These are phyloP conservation scores for Siphlonurus alternatus DNA, from an alignment of 2,888 invertebrate genomes.

Conservation along the genomic window DNA sequence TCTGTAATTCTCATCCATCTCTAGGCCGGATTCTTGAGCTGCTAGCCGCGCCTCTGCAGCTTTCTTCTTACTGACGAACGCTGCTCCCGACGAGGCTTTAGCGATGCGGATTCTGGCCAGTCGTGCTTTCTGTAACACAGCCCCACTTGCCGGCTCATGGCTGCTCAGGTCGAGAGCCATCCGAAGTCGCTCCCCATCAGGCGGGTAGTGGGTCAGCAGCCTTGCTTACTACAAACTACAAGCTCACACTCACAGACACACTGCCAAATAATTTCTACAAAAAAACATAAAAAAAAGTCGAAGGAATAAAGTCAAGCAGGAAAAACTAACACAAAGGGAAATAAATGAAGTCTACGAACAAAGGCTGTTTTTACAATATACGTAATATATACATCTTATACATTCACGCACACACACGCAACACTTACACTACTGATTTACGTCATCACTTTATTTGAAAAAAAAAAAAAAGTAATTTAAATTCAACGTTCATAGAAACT, in stretches of 20 bases:
- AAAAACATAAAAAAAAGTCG: too few relatives aligned
- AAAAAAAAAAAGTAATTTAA: too few relatives aligned
- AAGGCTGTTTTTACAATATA: neutral
- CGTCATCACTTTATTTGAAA: too few relatives aligned
- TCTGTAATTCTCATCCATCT: constrained; percentile 71
- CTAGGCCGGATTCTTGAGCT: constrained; percentile 82
- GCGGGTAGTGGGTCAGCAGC: neutral
- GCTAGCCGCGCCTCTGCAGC: constrained; percentile 91
- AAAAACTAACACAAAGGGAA: neutral
- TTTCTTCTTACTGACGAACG: constrained; percentile 96
- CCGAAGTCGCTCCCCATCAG: neutral
- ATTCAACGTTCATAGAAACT: too few relatives aligned
- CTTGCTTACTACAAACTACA: neutral
- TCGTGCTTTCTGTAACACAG: constrained; percentile 81
- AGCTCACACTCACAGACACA: neutral
- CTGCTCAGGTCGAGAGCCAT: neutral
- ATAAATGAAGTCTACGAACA: constrained; percentile 5
- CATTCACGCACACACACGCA: neutral
- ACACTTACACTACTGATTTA: neutral
- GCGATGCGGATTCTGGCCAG: constrained; percentile 96
- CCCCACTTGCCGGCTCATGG: neutral
- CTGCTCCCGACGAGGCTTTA: constrained; percentile 96
- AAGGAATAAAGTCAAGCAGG: too few relatives aligned
- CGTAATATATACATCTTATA: neutral
- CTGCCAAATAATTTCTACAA: neutral